Evolutionary conservation across 2,797 vertebrate species (phyloP).

Genomic region (Platyrinchus mystaceus): DNA sequence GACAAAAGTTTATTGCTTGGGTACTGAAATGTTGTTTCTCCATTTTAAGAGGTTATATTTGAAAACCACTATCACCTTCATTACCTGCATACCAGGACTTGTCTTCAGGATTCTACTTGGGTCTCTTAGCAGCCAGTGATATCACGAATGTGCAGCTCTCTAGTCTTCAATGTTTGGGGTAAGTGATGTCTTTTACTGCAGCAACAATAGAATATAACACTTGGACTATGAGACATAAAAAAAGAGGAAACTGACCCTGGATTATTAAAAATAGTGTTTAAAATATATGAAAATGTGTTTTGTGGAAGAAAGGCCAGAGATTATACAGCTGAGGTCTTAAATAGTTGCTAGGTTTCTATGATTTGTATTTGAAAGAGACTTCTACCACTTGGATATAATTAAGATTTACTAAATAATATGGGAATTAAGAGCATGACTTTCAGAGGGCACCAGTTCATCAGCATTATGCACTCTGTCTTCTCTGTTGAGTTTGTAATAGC

Average conservation of each 20-base stretch:
- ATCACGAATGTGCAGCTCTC: neutral
- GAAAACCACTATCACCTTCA: neutral
- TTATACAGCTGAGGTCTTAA: neutral
- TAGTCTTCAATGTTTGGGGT: neutral
- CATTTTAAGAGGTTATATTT: neutral
- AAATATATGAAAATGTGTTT: neutral
- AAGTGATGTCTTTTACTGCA: neutral
- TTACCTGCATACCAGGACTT: neutral
- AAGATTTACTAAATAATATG: slow-evolving; percentile 35
- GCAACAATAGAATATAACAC: neutral
- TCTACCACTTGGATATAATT: neutral
- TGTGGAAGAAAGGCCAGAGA: neutral
- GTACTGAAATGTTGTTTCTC: neutral
- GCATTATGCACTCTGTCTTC: neutral
- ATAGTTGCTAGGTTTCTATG: neutral
- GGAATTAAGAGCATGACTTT: neutral
- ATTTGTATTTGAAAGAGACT: neutral
- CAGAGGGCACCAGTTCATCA: neutral
- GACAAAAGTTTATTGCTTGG: neutral
- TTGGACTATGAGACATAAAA: neutral
- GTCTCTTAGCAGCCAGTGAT: neutral
- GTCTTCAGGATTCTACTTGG: neutral
- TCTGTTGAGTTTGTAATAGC: neutral
- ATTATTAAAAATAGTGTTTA: neutral
- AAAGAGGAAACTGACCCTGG: neutral